A percentile compares a stretch with the other conserved stretches of the same genome.
phyloP scores from a whole-genome alignment of 2,113 vertebrate species.

The Edolisoma coerulescens region DNA sequence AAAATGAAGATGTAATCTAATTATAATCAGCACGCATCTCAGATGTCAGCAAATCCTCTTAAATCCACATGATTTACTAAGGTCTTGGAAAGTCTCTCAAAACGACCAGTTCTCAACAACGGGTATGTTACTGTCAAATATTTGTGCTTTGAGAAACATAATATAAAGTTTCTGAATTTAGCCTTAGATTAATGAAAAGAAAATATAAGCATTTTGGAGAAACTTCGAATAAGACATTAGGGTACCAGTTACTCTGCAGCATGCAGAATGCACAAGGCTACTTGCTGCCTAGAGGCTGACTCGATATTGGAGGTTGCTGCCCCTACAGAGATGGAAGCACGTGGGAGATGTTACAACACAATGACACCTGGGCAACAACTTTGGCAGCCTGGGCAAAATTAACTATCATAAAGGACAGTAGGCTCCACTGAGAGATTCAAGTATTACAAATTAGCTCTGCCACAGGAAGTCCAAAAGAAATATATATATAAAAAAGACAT shows the following conservation, averaged over 20 bases:
- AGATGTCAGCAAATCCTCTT: not conserved
- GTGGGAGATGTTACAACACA: no score
- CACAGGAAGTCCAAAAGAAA: not conserved
- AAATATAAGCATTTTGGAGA: not conserved
- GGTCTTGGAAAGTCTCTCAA: not conserved
- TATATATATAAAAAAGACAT: not conserved
- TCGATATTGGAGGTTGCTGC: not conserved
- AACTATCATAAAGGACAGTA: not conserved
- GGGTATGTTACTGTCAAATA: not conserved
- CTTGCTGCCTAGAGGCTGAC: not conserved
- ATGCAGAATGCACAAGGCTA: not conserved
- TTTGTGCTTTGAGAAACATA: not conserved
- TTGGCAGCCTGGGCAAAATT: not conserved
- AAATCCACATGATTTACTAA: not conserved
- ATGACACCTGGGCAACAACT: no score
- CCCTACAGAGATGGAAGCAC: not conserved
- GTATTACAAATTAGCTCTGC: not conserved
- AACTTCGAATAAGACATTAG: not conserved
- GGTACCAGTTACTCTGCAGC: not conserved
- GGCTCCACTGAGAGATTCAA: not conserved
- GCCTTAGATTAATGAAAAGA: not conserved
- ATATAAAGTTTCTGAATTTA: not conserved
- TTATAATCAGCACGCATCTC: not conserved
- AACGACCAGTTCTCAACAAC: not conserved
- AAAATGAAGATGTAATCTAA: constrained; percentile 31